phyloP scores from a whole-genome alignment of 1,140 invertebrate species.

The Episyrphus balteatus region DNA sequence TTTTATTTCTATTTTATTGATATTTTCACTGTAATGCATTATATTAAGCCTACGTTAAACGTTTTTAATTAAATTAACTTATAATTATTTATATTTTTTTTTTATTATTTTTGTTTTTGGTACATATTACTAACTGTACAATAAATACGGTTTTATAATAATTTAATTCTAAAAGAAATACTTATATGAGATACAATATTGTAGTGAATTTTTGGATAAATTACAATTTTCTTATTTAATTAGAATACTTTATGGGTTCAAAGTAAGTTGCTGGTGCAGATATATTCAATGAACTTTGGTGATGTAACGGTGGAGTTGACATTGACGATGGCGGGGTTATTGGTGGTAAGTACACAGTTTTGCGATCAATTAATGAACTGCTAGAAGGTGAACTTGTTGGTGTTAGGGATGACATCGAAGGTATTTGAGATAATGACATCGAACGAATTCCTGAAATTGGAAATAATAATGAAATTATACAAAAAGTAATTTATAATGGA shows the following conservation, averaged over 20 bases:
- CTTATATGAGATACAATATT: conserved; percentile 16
- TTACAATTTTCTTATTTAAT: conserved; percentile 10
- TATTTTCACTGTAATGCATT: no score
- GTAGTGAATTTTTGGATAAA: conserved; percentile 2
- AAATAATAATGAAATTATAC: no score
- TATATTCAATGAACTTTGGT: neutral
- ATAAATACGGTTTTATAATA: no score
- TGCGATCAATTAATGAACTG: conserved; percentile 25
- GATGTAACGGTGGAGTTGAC: conserved; percentile 9
- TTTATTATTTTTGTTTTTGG: no score
- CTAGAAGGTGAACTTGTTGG: conserved; percentile 4
- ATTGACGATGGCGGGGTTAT: conserved; percentile 23
- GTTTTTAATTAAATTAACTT: no score
- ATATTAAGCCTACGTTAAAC: no score
- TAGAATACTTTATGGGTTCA: conserved; percentile 29
- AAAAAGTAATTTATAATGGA: no score
- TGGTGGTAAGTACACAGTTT: conserved; percentile 28
- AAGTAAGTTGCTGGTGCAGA: conserved; percentile 13
- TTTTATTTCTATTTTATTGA: no score
- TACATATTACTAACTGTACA: no score
- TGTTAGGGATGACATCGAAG: conserved; percentile 11
- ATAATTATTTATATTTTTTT: no score
- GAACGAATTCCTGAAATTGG: conserved; percentile 23
- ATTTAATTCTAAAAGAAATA: no score
- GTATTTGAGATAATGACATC: conserved; percentile 26